Percentiles rank a stretch among this genome's conserved stretches.
Evolutionary conservation across 2,797 vertebrate species (phyloP).

Genomic region (Echiichthys vipera): DNA sequence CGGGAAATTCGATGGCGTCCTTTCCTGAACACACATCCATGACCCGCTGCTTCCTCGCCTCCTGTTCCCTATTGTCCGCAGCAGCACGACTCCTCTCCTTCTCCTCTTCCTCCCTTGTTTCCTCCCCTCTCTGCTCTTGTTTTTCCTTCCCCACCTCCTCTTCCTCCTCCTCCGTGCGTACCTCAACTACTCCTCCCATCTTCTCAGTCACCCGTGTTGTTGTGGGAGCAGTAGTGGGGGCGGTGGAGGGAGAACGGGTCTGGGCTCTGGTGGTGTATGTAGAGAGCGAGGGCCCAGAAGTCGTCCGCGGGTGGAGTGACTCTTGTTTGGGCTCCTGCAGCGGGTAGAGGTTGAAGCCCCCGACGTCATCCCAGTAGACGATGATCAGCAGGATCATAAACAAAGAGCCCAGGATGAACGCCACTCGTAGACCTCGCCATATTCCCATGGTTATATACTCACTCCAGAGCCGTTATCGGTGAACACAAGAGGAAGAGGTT

Average conservation of each 20-base stretch:
- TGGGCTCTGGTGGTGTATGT: not conserved
- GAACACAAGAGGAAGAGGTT: conserved; percentile 41
- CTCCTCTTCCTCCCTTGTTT: conserved; percentile 20
- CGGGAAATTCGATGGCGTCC: conserved; percentile 84
- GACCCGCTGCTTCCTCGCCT: conserved; percentile 75
- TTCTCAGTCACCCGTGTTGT: not conserved
- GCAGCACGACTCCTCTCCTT: not conserved
- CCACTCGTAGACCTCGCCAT: conserved; percentile 86
- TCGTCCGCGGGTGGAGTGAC: not conserved
- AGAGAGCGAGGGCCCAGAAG: not conserved
- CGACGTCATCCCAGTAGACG: conserved; percentile 92
- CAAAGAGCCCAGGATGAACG: conserved; percentile 88
- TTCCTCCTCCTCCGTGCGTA: not conserved
- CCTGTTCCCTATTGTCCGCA: conserved; percentile 40
- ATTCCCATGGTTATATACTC: conserved; percentile 82
- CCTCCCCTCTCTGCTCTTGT: conserved; percentile 12
- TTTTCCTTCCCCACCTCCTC: conserved; percentile 12
- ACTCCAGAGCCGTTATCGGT: conserved; percentile 31
- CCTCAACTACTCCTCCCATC: not conserved
- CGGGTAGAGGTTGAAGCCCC: conserved; percentile 75
- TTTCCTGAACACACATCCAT: conserved; percentile 86
- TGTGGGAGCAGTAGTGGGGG: not conserved
- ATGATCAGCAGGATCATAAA: conserved; percentile 92
- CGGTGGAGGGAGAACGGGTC: not conserved
- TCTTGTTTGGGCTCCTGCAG: conserved; percentile 54